Base-by-base conservation (phyloP, 2,113 vertebrate genomes). In the Chloroceryle aenea region DNA sequence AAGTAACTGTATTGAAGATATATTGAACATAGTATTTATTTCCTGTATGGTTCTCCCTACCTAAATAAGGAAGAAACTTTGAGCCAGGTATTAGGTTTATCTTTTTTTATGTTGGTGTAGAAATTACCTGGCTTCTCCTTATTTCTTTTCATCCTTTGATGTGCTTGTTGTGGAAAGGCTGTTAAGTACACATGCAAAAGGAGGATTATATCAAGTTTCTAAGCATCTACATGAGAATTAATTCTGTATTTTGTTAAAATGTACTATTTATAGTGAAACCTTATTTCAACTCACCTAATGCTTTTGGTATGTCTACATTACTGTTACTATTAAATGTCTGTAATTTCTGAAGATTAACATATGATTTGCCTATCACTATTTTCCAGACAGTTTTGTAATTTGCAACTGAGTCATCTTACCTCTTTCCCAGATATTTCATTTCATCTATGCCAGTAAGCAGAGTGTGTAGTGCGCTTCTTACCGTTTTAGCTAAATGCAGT, bases 401-500 rank as follows among this genome's bases (percentile, higher is more conserved):
- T 90, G 36, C 38, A 29, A 91, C 34, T 47, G 81, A 90, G 40
- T 96, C 85, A 91, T 63, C 59, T 50, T 27, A 43, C 78, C 71
- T 50, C 82, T 94, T 74, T 79, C 90, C 92, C 68, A 88, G 38
- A 71, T 71, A 18, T 56, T 89, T 48, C 32, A 20, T 40, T 72
- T 25, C 12, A 4, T 32, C 0, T 1, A 55, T 63, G 71, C 48
- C 25, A 22, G 62, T 55, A 22, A 6, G 52, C 40, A 29, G 48
- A 52, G 85, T 0, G 0, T n/a, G 82, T 66, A 27, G 7, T 19
- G 75, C 74, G 56, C 52, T 61, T 9, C 97, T 83, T 66, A 99
- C 99, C 98, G 98, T 99, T 93, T 98, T 98, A 9, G 99, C 98
- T 12, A 99, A 85, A 2, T 97, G 92, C 78, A 99, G 97, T 0